phyloP scores from a whole-genome alignment of 1,140 invertebrate species.

The Neodiprion pinetum region DNA sequence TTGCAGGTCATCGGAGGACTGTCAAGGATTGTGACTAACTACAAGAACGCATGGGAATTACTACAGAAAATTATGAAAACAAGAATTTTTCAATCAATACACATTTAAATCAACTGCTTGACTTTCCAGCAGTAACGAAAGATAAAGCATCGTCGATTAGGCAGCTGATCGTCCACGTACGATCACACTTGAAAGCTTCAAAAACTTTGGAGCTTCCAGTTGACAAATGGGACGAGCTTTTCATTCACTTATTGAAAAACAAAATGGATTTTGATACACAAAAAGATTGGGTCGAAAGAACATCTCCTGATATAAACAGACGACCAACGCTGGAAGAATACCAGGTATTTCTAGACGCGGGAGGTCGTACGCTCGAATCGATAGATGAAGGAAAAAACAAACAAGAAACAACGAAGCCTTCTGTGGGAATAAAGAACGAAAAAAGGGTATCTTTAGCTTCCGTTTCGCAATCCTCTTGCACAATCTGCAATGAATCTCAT shows the following conservation, averaged over 20 bases:
- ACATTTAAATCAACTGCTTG: slow-evolving; percentile 18
- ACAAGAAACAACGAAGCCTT: slow-evolving; percentile 3
- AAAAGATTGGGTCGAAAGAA: slow-evolving; percentile 19
- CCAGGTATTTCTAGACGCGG: slow-evolving; percentile 15
- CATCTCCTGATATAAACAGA: slow-evolving; percentile 15
- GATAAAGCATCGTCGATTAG: slow-evolving; percentile 8
- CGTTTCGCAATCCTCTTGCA: slow-evolving; percentile 13
- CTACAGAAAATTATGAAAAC: slow-evolving; percentile 21
- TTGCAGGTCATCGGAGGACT: slow-evolving; percentile 12
- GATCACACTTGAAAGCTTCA: slow-evolving; percentile 17
- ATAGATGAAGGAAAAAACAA: not conserved
- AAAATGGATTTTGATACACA: slow-evolving; percentile 21
- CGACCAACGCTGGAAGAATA: slow-evolving; percentile 1
- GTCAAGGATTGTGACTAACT: slow-evolving; percentile 15
- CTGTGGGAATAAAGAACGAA: slow-evolving; percentile 12
- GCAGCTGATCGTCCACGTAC: slow-evolving; percentile 18
- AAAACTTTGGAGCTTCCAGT: slow-evolving; percentile 12
- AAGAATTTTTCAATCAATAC: slow-evolving; percentile 22
- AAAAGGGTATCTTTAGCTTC: slow-evolving; percentile 17
- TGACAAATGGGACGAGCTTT: slow-evolving; percentile 13
- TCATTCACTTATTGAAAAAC: slow-evolving; percentile 13
- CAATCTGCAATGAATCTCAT: slow-evolving; percentile 19
- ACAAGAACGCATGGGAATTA: slow-evolving; percentile 17
- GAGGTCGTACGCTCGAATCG: not conserved
- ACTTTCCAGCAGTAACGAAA: slow-evolving; percentile 21